A percentile compares a stretch with the other conserved stretches of the same genome.
Conservation (phyloP, 2,888 invertebrate species). For the Temnothorax unifasciatus region DNA sequence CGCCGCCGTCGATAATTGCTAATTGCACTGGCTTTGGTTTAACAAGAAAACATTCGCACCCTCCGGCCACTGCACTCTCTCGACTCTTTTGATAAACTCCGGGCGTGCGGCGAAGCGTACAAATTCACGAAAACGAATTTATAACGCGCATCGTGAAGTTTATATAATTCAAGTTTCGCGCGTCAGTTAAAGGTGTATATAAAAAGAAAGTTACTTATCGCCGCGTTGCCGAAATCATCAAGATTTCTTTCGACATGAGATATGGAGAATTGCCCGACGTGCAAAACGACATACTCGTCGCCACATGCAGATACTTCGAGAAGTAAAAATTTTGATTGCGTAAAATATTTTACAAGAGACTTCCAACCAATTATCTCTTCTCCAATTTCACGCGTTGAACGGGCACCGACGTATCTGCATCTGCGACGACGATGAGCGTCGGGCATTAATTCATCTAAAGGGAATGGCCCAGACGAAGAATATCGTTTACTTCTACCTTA, state of each 20-base stretch:
- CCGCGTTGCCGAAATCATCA: constrained; percentile 16
- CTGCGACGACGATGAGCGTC: background rate
- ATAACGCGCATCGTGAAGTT: background rate
- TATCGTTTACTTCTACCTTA: constrained; percentile 49
- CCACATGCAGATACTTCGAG: background rate
- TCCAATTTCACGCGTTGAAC: constrained; percentile 19
- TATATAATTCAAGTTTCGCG: constrained; percentile 5
- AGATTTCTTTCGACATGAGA: constrained; percentile 19
- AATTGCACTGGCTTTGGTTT: background rate
- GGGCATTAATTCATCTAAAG: constrained; percentile 29
- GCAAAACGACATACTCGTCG: background rate
- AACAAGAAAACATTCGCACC: constrained; percentile 14
- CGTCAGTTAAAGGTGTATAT: background rate
- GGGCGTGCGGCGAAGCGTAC: background rate
- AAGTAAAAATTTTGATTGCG: background rate
- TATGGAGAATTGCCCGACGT: background rate
- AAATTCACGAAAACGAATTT: constrained; percentile 8
- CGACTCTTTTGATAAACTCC: constrained; percentile 36
- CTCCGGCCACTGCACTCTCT: background rate
- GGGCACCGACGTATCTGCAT: constrained; percentile 1
- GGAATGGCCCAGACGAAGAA: constrained; percentile 7
- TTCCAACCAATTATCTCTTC: constrained; percentile 17
- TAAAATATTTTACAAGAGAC: constrained; percentile 8
- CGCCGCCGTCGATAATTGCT: constrained; percentile 24
- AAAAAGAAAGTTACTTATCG: constrained; percentile 33